Evolutionary conservation across 1,140 invertebrate species (phyloP), one percentile per base, ranked within the genome.

Genomic region (Drosophila sulfurigaster): DNA sequence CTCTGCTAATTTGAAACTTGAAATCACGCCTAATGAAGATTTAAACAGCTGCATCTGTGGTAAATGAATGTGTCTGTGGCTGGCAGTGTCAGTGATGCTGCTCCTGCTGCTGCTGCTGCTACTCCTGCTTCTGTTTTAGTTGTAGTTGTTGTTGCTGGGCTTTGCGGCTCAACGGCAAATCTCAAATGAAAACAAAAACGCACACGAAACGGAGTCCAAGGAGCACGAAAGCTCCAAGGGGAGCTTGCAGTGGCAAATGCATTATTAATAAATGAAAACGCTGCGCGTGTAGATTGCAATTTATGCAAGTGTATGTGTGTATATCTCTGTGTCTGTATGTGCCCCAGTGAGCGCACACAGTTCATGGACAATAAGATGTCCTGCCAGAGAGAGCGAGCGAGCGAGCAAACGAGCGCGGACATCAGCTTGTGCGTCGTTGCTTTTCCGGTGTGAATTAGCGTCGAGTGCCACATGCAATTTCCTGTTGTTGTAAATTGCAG

Each of bases 371-470:
- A 73, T 75, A 82, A 75, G 75, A 82, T 71, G 74, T 72, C 79
- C 79, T 81, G 25, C 16, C 13, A 38, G 35, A 7, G 35, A 11
- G 20, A 43, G 41, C 4, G 11, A 43, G 41, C 41, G 1, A 43
- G 65, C 58, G 49, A 58, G 35, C 16, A 28, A 20, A 43, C 46
- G 65, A 49, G 49, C 54, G 68, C 48, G 74, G 68, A 64, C 73
- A 75, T 58, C 43, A 60, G 73, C 54, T 65, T 58, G 74, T 74
- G 70, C 76, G 75, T 85, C 78, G 78, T 58, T 72, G 64, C 70
- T 65, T 71, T 85, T 85, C 78, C 82, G 78, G 78, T 85, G 81
- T 85, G 81, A 85, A 85, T 81, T 81, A 85, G 82, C 81, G 75
- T 66, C 75, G 81, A 80, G 78, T 85, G 81, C 81, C 78, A 80